Conservation (phyloP, 2,797 vertebrate species). For the Pempheris klunzingeri region DNA sequence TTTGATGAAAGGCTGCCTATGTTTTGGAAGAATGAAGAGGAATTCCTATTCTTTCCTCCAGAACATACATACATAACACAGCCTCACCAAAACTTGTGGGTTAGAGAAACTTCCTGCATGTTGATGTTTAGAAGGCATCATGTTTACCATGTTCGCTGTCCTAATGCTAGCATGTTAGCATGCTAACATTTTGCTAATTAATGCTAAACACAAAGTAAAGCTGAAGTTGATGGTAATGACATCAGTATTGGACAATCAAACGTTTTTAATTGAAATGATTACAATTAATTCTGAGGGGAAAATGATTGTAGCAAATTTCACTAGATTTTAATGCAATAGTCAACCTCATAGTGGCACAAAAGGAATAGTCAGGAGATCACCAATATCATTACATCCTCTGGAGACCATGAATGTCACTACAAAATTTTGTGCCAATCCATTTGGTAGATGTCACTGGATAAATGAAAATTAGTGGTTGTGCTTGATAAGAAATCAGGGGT, state of each 20-base stretch:
- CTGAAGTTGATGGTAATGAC: neutral
- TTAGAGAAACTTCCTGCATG: neutral
- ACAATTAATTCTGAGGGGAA: neutral
- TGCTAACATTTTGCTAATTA: neutral
- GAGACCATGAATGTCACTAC: neutral
- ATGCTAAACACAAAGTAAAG: neutral
- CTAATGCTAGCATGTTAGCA: too few species aligned
- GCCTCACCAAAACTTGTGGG: neutral
- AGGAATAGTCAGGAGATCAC: neutral
- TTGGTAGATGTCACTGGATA: neutral
- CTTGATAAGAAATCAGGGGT: neutral
- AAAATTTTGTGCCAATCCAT: neutral
- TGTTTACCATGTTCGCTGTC: neutral
- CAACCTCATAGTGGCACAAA: neutral
- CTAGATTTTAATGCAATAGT: too few species aligned
- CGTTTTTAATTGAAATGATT: neutral
- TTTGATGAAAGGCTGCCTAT: constrained; percentile 46
- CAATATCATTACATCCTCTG: neutral
- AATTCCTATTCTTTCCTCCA: too few species aligned
- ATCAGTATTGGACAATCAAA: neutral
- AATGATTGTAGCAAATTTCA: neutral
- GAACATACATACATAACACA: neutral
- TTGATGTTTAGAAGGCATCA: neutral
- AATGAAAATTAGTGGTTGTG: neutral
- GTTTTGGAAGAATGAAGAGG: constrained; percentile 17